phyloP scores from a whole-genome alignment of 2,113 vertebrate genomes.

The Apeltes quadracus region DNA sequence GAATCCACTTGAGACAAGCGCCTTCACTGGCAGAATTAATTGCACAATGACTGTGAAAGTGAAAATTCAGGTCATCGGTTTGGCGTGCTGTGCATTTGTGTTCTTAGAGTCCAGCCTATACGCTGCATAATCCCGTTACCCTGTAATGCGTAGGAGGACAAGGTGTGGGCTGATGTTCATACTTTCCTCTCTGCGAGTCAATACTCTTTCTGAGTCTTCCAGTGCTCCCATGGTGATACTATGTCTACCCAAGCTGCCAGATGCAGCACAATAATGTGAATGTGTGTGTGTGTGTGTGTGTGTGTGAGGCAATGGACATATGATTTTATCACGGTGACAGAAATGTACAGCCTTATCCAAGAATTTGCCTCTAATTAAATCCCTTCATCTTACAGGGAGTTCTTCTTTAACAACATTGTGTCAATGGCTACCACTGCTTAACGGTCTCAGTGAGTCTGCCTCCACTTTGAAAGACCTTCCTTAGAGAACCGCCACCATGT shows the following conservation, averaged over 20 bases:
- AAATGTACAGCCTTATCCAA: conserved; percentile 41
- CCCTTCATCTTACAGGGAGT: conserved; percentile 43
- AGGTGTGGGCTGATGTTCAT: conserved; percentile 76
- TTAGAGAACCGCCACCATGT: conserved; percentile 28
- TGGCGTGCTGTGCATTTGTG: conserved; percentile 50
- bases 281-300: conserved; percentile 5
- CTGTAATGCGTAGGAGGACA: conserved; percentile 71
- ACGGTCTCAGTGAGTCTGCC: conserved; percentile 49
- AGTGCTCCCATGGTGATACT: conserved; percentile 59
- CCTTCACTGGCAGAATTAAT: conserved; percentile 52
- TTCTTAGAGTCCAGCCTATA: conserved; percentile 61
- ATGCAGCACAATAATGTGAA: conserved; percentile 48
- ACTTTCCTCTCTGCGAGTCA: conserved; percentile 63
- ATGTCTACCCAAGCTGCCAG: conserved; percentile 68
- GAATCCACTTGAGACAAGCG: conserved; percentile 25
- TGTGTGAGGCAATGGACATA: conserved; percentile 23
- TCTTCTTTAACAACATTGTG: conserved; percentile 45
- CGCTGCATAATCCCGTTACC: conserved; percentile 57
- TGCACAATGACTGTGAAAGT: conserved; percentile 60
- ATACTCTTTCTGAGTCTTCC: conserved; percentile 64
- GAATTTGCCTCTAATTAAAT: conserved; percentile 47
- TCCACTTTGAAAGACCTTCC: conserved; percentile 20
- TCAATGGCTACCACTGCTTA: conserved; percentile 47
- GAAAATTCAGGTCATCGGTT: conserved; percentile 64
- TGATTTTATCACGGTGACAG: conserved; percentile 55